Conservation (phyloP, 2,797 vertebrate species). For the Smutsia gigantea region DNA sequence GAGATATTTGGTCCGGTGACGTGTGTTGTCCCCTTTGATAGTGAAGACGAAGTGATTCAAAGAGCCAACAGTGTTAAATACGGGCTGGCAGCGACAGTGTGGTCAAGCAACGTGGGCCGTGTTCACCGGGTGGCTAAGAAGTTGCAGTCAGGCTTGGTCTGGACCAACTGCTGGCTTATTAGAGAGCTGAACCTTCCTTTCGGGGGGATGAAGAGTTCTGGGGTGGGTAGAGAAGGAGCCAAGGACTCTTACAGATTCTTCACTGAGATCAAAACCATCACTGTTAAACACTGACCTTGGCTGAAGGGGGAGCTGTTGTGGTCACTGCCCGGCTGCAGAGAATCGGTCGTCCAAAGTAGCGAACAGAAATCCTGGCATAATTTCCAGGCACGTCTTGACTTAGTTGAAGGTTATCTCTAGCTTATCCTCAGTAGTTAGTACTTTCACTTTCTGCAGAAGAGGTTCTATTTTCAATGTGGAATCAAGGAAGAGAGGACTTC, state of each 20-base stretch:
- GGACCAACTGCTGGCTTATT: constrained; percentile 98
- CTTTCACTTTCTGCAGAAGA: background rate
- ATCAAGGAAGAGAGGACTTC: background rate
- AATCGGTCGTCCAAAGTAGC: rapidly evolving
- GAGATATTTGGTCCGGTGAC: constrained; percentile 98
- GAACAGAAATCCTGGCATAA: background rate
- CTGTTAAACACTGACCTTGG: constrained; percentile 92
- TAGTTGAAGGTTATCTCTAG: background rate
- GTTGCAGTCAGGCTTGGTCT: constrained; percentile 94
- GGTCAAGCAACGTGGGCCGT: constrained; percentile 92
- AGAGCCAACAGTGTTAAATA: constrained; percentile 94
- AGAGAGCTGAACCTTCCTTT: constrained; percentile 97
- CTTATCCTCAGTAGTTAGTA: background rate
- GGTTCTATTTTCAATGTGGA: background rate
- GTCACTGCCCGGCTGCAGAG: background rate
- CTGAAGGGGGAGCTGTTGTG: rapidly evolving
- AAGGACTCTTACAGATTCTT: constrained; percentile 97
- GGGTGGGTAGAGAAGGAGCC: constrained; percentile 95
- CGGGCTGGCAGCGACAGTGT: constrained; percentile 93
- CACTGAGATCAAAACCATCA: constrained; percentile 96
- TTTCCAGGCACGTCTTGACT: background rate
- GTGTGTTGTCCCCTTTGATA: constrained; percentile 93
- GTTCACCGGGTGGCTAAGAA: constrained; percentile 92
- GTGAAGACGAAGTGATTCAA: constrained; percentile 93
- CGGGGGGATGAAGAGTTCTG: constrained; percentile 97